Evolutionary conservation across 2,113 vertebrate species (phyloP).

Genomic region (Prunella himalayana): DNA sequence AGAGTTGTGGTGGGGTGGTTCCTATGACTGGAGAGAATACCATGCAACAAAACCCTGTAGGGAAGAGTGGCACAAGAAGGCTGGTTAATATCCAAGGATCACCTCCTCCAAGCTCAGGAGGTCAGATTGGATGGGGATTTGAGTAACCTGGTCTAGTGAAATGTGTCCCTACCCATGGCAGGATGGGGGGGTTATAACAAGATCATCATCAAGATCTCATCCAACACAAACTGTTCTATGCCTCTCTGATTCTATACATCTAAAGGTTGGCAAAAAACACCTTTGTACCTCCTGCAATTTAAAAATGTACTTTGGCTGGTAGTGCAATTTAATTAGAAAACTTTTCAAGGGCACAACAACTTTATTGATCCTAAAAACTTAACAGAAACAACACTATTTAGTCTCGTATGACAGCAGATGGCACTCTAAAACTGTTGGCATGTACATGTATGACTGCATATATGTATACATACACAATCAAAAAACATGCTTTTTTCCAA

Average conservation of each 20-base stretch:
- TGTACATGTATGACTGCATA: background rate
- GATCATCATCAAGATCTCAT: background rate
- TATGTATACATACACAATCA: background rate
- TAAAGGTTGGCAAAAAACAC: background rate
- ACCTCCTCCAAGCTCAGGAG: background rate
- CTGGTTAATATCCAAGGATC: background rate
- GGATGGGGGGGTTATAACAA: background rate
- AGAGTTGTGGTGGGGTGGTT: background rate
- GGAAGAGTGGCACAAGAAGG: background rate
- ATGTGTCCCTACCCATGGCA: background rate
- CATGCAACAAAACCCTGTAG: background rate
- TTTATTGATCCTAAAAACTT: background rate
- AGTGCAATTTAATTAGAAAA: background rate
- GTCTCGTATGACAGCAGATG: constrained; percentile 16
- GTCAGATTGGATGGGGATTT: background rate
- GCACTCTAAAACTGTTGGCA: constrained; percentile 23
- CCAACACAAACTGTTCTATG: background rate
- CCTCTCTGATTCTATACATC: background rate
- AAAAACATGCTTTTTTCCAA: background rate
- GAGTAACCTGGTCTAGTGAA: background rate
- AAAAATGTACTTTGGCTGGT: background rate
- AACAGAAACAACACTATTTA: background rate
- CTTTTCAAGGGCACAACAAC: background rate
- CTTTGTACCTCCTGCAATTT: background rate
- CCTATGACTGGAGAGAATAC: background rate